phyloP scores from a whole-genome alignment of 1,140 invertebrate genomes.

The Theocolax elegans region DNA sequence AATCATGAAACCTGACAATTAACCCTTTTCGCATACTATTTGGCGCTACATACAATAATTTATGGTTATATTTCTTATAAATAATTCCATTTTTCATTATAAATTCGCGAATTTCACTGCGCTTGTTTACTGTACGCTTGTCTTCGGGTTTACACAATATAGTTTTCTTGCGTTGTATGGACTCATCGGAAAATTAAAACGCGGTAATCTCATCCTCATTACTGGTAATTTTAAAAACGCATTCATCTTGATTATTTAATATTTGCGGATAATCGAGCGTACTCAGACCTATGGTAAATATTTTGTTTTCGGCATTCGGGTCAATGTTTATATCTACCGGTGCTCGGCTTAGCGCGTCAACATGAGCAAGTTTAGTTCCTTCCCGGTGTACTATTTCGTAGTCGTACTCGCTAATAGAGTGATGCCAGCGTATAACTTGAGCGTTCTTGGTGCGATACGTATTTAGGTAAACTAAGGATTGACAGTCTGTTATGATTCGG shows the following conservation, averaged over 20 bases:
- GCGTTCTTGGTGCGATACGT: constrained; percentile 38
- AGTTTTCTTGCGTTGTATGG: neutral
- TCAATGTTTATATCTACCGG: neutral
- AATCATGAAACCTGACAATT: constrained; percentile 31
- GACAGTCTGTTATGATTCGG: constrained; percentile 38
- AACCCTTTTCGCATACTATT: constrained; percentile 29
- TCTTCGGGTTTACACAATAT: constrained; percentile 10
- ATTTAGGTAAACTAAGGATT: constrained; percentile 30
- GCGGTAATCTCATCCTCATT: constrained; percentile 35
- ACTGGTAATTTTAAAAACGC: too few relatives aligned
- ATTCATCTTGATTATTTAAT: too few relatives aligned
- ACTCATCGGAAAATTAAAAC: constrained; percentile 31
- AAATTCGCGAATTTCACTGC: constrained; percentile 18
- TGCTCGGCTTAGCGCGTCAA: constrained; percentile 35
- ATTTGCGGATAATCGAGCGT: too few relatives aligned
- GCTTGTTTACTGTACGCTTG: neutral
- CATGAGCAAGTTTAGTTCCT: constrained; percentile 32
- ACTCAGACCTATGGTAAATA: too few relatives aligned
- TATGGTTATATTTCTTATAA: neutral
- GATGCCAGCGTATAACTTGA: constrained; percentile 36
- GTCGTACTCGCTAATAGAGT: constrained; percentile 6
- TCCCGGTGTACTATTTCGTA: constrained; percentile 26
- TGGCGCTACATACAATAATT: constrained; percentile 30
- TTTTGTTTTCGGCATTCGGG: too few relatives aligned
- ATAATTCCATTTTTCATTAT: constrained; percentile 15